Conservation (phyloP, 2,888 invertebrate species). For the Xylophagus ater region DNA sequence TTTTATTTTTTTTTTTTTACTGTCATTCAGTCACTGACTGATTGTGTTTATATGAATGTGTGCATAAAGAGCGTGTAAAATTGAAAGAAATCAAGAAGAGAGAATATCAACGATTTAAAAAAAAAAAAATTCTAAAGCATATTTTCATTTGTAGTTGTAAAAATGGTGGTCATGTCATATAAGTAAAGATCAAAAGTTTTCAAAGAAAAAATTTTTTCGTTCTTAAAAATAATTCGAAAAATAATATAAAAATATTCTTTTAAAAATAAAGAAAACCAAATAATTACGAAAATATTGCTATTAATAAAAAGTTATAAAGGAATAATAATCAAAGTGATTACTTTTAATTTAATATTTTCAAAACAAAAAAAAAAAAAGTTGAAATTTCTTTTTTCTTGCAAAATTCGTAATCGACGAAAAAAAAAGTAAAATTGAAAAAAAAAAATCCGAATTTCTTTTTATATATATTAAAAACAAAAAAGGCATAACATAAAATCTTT, state of each 20-base stretch:
- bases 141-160: constrained; percentile 12
- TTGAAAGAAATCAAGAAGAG: neutral
- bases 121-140: too few species aligned
- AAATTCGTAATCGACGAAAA: neutral
- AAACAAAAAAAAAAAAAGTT: too few species aligned
- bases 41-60: neutral
- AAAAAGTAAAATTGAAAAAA: neutral
- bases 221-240: constrained; percentile 6
- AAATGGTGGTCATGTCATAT: constrained; percentile 29
- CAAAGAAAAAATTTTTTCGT: constrained; percentile 8
- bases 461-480: neutral
- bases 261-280: too few species aligned
- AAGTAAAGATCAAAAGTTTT: constrained; percentile 7
- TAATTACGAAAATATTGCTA: constrained; percentile 1
- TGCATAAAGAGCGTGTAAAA: neutral
- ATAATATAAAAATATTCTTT: too few species aligned
- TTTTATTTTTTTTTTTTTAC: neutral
- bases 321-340: neutral
- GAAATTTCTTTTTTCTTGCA: too few species aligned
- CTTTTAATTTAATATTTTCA: neutral
- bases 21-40: neutral
- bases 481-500: too few species aligned
- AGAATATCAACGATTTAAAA: neutral
- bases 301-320: constrained; percentile 5
- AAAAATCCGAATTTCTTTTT: neutral